Base-by-base conservation (phyloP, 1,140 invertebrate species). In the Drosophila kikkawai region DNA sequence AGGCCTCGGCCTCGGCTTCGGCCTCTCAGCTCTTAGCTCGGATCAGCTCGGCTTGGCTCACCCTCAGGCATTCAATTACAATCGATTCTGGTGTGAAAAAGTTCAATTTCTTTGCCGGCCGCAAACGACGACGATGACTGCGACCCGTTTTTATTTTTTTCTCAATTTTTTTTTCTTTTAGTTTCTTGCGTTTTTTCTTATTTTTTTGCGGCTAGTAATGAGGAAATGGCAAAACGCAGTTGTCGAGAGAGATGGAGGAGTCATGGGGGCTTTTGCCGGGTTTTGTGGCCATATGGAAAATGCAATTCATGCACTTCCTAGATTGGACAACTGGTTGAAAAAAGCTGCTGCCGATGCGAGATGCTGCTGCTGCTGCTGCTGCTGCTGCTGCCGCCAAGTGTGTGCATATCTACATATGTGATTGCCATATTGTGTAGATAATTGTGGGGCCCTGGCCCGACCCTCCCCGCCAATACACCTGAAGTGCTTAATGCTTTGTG, bases 401-500 rank as follows among this genome's bases (percentile, higher is more conserved):
- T 84, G 84, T 78, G 84, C 80, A 88, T 90, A 90, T 88, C 85
- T 88, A 90, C 78, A 90, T 90, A 85, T 90, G 85, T 90, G 85
- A 90, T 90, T 90, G 85, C 85, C 85, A 90, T 90, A 90, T 90
- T 90, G 85, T 90, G 86, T 90, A 90, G 85, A 90, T 90, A 90
- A 90, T 90, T 90, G 85, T 90, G 85, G 77, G 64, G 56, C 69
- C 78, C 74, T 69, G 65, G 77, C 41, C 61, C 56, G 66, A 44
- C 44, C 69, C 67, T 61, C 22, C 41, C 41, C 61, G 37, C 50
- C 48, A 42, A 80, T 70, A 80, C 75, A 77, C 75, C 64, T 90
- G 71, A 90, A 90, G 85, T 90, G 85, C 81, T 90, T 90, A 90
- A 90, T 90, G 85, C 85, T 90, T 90, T 90, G 85, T 90, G 85